Evolutionary conservation across 2,888 invertebrate species (phyloP), one percentile per base, ranked within the genome.

Genomic region (Serrognathus titanus): DNA sequence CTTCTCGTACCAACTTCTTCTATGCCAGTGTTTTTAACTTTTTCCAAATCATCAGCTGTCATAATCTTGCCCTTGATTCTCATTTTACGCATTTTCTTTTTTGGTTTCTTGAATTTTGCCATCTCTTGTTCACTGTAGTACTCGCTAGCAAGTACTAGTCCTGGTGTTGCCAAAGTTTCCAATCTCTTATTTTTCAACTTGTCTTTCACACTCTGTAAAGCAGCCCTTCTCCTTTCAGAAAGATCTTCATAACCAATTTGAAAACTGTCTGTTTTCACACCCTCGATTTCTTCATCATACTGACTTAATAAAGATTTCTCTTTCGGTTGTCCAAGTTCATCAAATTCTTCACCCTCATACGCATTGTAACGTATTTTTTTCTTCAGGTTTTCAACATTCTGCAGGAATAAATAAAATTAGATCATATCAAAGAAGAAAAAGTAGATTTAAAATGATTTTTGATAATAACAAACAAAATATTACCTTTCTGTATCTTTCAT

Each of bases 271-370:
- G 81, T 84, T 65, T 86, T 86, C 52, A 80, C 83, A 0, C 89
- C 90, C 51, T 89, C 87, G 55, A 96, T 89, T 78, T 96, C 96
- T 71, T 96, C 96, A 75, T 98, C 96, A 74, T 99, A 98, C 80
- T 99, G 96, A 66, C 87, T 82, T 20, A 99, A 82, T 48, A 99
- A 80, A 9, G 84, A 83, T 68, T 85, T 85, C 63, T 82, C 81
- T 62, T 78, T 79, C 2, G 85, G 83, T 57, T 86, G 82, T 3
- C 88, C 86, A 56, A 83, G 83, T 53, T 87, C 86, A 69, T 89
- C 87, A 58, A 85, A 80, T 64, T 88, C 86, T 46, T 87, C 89
- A 59, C 86, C 87, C 64, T 95, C 95, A 75, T 90, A 89, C 38
- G 89, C 89, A 70, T 92, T 91, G 76, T 97, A 97, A 1, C 90